Conservation (phyloP, 2,888 invertebrate genomes). For the Cecidostiba fungosa region DNA sequence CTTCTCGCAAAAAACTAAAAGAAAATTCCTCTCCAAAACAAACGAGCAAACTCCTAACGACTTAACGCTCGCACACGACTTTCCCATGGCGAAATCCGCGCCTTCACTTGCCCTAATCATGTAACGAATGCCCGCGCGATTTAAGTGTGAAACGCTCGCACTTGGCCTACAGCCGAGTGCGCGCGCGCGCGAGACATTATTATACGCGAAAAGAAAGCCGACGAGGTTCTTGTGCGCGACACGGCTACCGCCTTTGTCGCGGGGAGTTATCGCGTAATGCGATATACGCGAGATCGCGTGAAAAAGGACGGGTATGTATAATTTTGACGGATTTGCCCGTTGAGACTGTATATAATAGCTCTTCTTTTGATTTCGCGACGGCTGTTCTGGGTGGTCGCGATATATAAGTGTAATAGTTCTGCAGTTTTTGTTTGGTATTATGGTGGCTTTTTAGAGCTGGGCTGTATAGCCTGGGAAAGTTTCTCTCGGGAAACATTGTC, state of each 20-base stretch:
- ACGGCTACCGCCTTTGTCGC: slow-evolving; percentile 44
- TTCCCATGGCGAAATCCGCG: slow-evolving; percentile 1
- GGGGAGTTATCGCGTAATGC: slow-evolving; percentile 59
- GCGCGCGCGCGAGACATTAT: neutral
- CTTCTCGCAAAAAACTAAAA: neutral
- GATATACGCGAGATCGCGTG: slow-evolving; percentile 42
- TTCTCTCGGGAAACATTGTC: neutral
- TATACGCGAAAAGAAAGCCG: slow-evolving; percentile 4
- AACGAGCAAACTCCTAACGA: neutral
- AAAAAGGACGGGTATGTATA: neutral
- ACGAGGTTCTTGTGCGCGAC: neutral
- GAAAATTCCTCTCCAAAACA: neutral
- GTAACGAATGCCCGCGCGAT: slow-evolving; percentile 7
- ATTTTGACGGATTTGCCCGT: slow-evolving; percentile 45
- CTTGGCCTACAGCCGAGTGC: neutral
- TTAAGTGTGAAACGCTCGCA: neutral
- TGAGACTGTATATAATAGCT: neutral
- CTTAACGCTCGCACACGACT: slow-evolving; percentile 4
- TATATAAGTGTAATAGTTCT: too few species aligned
- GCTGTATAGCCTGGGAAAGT: neutral
- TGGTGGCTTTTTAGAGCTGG: neutral
- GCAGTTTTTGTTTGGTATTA: too few species aligned
- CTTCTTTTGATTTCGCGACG: neutral
- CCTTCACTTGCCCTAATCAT: slow-evolving; percentile 1
- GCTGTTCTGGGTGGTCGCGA: slow-evolving; percentile 42